Base-by-base conservation (phyloP, 35 echinoderm and acorn worm genomes). In the Apostichopus californicus region DNA sequence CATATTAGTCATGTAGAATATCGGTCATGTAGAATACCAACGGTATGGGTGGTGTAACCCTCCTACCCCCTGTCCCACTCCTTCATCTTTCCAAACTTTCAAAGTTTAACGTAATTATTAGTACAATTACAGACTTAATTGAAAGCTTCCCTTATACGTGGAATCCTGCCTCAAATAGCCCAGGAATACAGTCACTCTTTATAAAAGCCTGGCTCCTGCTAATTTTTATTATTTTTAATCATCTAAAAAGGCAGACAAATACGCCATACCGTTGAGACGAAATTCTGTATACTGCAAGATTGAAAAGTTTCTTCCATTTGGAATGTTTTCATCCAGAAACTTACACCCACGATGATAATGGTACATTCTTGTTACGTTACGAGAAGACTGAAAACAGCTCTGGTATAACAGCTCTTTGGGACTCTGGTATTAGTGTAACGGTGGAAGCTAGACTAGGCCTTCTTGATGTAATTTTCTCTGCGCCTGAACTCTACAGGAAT, bases 401-500 rank as follows among this genome's bases (percentile, higher is more conserved):
- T 25, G 24, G 24, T 25, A 25, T 25, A 25, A 25, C 24, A 25
- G 24, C 24, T 25, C 24, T 25, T 25, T 25, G 24, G 24, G 24
- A 25, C 24, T 25, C 24, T 25, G 24, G 24, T 25, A 25, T 25
- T 25, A 25, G 24, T 25, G 24, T 25, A 25, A 25, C 24, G 24
- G 24, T 25, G 24, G 24, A 25, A 25, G 24, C 24, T 25, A 25
- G 24, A 25, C 24, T 25, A 25, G 24, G 24, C 24, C 24, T 25
- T 25, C 24, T 25, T 25, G 24, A 25, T 25, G 24, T 25, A 25
- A 25, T 25, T 25, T 25, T 25, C 24, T 25, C 24, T 25, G 24
- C 24, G 24, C 24, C 24, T 25, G 24, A 91, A 91, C 18, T 46
- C 8, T 91, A 91, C 73, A 77, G 66, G 15, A 89, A 89, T 89